phyloP scores from a whole-genome alignment of 2,888 invertebrate genomes.

The Cynaeus angustus region DNA sequence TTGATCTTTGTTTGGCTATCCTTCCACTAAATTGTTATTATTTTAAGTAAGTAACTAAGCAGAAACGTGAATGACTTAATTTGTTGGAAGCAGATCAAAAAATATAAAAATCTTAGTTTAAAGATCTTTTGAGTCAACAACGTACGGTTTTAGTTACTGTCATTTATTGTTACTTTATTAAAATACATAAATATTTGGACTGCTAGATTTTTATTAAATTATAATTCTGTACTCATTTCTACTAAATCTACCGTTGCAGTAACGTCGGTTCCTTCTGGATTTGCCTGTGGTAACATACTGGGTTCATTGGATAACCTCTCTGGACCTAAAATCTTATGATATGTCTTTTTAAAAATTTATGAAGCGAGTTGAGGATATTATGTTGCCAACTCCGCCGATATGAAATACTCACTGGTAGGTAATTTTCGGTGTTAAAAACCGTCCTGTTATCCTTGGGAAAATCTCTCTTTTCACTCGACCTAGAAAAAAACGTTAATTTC shows the following conservation, averaged over 20 bases:
- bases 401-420: conserved; percentile 37
- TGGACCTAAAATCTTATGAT: conserved; percentile 40
- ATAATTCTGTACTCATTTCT: conserved; percentile 52
- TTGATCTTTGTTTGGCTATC: no score
- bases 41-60: no score
- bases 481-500: conserved; percentile 19
- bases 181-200: conserved; percentile 41
- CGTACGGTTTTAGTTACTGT: no score
- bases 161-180: background rate
- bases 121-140: no score
- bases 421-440: conserved; percentile 38
- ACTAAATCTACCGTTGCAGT: conserved; percentile 35
- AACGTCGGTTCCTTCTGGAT: conserved; percentile 16
- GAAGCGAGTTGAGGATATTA: background rate
- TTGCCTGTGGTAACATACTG: conserved; percentile 38
- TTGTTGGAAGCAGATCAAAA: no score
- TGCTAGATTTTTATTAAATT: conserved; percentile 40
- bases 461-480: conserved; percentile 33
- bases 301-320: conserved; percentile 40
- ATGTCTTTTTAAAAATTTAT: conserved; percentile 36
- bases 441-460: conserved; percentile 23
- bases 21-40: no score
- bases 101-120: no score
- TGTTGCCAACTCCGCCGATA: background rate
- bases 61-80: no score